These are phyloP conservation scores for Misgurnus anguillicaudatus DNA, from an alignment of 2,113 vertebrate genomes.

Conservation along the genomic window DNA sequence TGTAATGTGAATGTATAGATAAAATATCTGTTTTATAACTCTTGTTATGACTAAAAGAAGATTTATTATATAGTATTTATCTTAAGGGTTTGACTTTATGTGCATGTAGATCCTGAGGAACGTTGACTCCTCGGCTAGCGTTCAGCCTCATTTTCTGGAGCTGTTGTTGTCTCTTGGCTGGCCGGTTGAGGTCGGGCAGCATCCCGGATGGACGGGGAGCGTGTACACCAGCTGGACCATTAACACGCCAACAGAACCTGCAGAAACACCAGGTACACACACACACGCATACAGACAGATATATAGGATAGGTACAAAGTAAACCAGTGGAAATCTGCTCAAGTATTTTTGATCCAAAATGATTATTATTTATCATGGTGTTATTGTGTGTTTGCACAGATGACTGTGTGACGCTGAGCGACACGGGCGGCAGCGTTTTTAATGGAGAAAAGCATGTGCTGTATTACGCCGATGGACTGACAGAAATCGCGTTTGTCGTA, in stretches of 20 bases:
- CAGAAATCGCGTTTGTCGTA: constrained; percentile 89
- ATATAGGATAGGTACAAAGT: background rate
- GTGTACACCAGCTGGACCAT: constrained; percentile 89
- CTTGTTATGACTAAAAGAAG: too few relatives aligned
- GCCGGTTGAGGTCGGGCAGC: constrained; percentile 81
- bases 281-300: constrained; percentile 39
- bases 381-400: constrained; percentile 67
- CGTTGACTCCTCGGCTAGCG: constrained; percentile 81
- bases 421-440: constrained; percentile 83
- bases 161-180: constrained; percentile 89
- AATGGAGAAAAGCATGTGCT: constrained; percentile 86
- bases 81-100: background rate
- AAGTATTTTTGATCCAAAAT: too few relatives aligned
- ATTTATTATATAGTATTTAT: too few relatives aligned
- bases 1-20: background rate
- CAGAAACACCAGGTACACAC: constrained; percentile 68
- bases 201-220: constrained; percentile 88
- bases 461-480: constrained; percentile 87
- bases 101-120: constrained; percentile 85
- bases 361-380: background rate
- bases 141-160: constrained; percentile 87
- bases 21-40: background rate
- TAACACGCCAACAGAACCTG: constrained; percentile 70
- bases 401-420: constrained; percentile 74
- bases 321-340: background rate